Evolutionary conservation across 2,113 vertebrate species (phyloP), one percentile per base, ranked within the genome.

Genomic region (Shinisaurus crocodilurus): DNA sequence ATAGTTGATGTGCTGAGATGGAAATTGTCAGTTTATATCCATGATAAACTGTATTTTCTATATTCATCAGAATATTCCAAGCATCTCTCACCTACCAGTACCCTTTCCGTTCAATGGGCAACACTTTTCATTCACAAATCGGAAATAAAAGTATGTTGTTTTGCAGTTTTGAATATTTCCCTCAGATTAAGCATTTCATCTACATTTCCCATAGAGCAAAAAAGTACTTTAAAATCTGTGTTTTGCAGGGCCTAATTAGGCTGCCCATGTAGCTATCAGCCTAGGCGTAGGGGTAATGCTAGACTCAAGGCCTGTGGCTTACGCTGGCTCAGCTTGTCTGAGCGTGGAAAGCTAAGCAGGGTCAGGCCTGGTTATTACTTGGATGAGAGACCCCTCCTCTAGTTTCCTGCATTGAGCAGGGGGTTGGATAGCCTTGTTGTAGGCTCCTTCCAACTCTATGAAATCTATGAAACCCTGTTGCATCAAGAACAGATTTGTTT

Each of bases 21-120:
- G 67, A 54, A 40, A 86, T 57, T 84, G 80, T 90, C 34, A 45
- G 91, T 88, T 86, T 20, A 87, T 83, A 85, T 65, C 69, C 37
- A 0, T 0, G 1, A 67, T 72, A 70, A n/a, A 69, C 37, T 9
- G 32, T 79, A 88, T 50, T 75, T 88, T 4, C 75, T 48, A 7
- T 83, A n/a, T 89, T 90, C 89, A 60, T 94, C 90, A 89, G 82
- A 90, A 89, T 75, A 86, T 45, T 37, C 48, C 32, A 60, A 92
- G 45, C 15, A 81, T 88, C 63, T 90, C 20, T 88, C 85, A 87
- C 82, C 57, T 84, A 81, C 76, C 76, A 72, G 74, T 84, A 37
- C 91, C 92, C 6, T 54, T 84, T 48, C 83, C 86, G 43, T 74
- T 80, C 60, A 75, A 3, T 63, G 60, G 18, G 20, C 60, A 74